These are phyloP conservation scores for Anorthoa munda DNA, from an alignment of 2,888 invertebrate genomes.

Conservation along the genomic window DNA sequence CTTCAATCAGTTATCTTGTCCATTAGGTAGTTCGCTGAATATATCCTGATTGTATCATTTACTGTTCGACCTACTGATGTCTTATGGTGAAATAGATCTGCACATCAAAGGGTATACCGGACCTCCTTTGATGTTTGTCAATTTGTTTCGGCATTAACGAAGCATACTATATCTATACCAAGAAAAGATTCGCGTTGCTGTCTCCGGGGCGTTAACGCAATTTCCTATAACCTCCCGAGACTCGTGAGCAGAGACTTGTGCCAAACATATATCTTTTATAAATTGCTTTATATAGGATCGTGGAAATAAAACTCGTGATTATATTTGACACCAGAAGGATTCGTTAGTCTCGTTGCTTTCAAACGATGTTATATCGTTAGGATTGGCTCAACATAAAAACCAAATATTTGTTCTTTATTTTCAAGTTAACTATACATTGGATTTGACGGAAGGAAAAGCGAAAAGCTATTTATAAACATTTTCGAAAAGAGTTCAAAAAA, in stretches of 20 bases:
- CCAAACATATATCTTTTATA: slow-evolving; percentile 58
- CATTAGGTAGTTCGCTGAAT: slow-evolving; percentile 4
- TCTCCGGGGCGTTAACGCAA: slow-evolving; percentile 64
- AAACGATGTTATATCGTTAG: slow-evolving; percentile 35
- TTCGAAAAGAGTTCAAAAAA: not conserved
- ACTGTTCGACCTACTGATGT: slow-evolving; percentile 20
- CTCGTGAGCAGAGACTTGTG: slow-evolving; percentile 53
- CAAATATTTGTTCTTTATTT: not conserved
- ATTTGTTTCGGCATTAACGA: slow-evolving; percentile 65
- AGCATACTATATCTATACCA: slow-evolving; percentile 53
- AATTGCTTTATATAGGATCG: slow-evolving; percentile 64
- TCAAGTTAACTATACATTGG: not conserved
- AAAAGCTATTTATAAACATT: slow-evolving; percentile 6
- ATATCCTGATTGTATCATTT: slow-evolving; percentile 35
- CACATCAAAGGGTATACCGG: slow-evolving; percentile 50
- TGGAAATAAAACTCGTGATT: slow-evolving; percentile 63
- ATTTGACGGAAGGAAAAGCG: not conserved
- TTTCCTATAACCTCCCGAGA: slow-evolving; percentile 56
- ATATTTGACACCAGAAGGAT: slow-evolving; percentile 52
- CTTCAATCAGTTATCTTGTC: slow-evolving; percentile 17
- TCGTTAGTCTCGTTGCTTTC: slow-evolving; percentile 28
- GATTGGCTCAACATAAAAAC: not conserved
- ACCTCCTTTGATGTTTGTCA: slow-evolving; percentile 61
- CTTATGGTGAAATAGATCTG: slow-evolving; percentile 36
- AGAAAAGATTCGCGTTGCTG: slow-evolving; percentile 50